Percentiles rank a stretch among this genome's conserved stretches.
phyloP scores from a whole-genome alignment of 2,113 vertebrate species.

The Malurus cyaneus region DNA sequence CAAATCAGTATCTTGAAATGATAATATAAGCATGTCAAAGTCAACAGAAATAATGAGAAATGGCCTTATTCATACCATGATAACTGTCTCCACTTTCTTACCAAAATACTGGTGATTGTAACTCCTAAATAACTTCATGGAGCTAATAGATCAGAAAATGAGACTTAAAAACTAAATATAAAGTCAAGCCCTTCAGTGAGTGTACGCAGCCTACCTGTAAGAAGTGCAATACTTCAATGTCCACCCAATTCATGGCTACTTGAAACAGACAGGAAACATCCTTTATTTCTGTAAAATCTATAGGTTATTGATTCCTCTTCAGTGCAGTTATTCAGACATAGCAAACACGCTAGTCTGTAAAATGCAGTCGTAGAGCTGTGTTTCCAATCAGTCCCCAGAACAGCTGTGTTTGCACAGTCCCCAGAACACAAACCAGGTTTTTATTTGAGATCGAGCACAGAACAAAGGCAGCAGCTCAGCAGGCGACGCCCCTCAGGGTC shows the following conservation, averaged over 20 bases:
- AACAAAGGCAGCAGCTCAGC: background rate
- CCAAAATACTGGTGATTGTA: background rate
- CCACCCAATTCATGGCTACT: background rate
- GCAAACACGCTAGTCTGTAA: background rate
- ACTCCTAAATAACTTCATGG: slow-evolving; percentile 4
- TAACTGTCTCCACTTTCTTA: background rate
- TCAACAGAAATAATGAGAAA: background rate
- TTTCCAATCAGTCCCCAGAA: background rate
- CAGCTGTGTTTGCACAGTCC: background rate
- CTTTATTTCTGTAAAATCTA: background rate
- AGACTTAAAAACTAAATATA: background rate
- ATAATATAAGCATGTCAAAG: background rate
- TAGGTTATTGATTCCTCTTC: background rate
- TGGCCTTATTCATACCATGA: background rate
- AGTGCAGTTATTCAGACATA: background rate
- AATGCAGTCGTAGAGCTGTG: background rate
- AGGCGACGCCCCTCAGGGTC: rapidly evolving
- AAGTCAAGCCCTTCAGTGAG: background rate
- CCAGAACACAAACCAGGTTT: background rate
- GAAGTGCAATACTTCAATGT: background rate
- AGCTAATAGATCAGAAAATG: slow-evolving; percentile 14
- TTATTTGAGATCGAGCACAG: background rate
- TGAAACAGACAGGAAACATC: background rate
- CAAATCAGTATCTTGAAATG: background rate
- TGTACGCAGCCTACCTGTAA: background rate